These are phyloP conservation scores for Betta splendens DNA, from an alignment of 2,797 vertebrate species.

Conservation along the genomic window DNA sequence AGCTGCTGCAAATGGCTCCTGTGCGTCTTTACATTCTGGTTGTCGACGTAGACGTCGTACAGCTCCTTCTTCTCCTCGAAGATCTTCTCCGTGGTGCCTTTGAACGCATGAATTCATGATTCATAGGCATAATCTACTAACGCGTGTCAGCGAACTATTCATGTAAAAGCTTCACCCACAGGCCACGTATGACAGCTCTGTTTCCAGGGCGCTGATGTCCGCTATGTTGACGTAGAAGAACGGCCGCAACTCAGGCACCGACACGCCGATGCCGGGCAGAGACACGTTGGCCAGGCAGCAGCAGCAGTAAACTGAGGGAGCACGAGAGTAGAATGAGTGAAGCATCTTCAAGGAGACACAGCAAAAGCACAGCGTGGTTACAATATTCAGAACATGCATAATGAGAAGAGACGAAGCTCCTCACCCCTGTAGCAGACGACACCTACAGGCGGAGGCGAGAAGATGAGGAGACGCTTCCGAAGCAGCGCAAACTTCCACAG, in stretches of 20 bases:
- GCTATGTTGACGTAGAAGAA: conserved; percentile 98
- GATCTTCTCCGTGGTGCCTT: conserved; percentile 98
- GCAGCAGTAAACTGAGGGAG: conserved; percentile 91
- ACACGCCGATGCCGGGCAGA: conserved; percentile 89
- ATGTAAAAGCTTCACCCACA: conserved; percentile 83
- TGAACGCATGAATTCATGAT: not conserved
- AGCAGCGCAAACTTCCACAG: conserved; percentile 98
- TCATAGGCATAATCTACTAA: not conserved
- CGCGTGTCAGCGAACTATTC: not conserved
- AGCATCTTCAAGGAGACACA: not conserved
- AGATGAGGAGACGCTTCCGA: conserved; percentile 95
- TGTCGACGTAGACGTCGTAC: conserved; percentile 95
- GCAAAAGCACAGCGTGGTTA: not conserved
- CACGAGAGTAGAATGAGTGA: conserved; percentile 6
- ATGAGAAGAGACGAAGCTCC: no score
- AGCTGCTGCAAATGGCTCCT: conserved; percentile 89
- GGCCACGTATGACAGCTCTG: conserved; percentile 94
- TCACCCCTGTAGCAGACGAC: conserved; percentile 98
- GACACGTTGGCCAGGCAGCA: conserved; percentile 97
- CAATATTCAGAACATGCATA: not conserved
- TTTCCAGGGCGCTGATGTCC: conserved; percentile 92
- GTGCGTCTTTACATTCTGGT: conserved; percentile 99
- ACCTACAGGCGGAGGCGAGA: conserved; percentile 96
- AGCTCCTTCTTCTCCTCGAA: conserved; percentile 96
- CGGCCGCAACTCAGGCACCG: conserved; percentile 93